A percentile compares a stretch with the other conserved stretches of the same genome.
Conservation (phyloP, 2,113 vertebrate species). For the Odocoileus hemionus region DNA sequence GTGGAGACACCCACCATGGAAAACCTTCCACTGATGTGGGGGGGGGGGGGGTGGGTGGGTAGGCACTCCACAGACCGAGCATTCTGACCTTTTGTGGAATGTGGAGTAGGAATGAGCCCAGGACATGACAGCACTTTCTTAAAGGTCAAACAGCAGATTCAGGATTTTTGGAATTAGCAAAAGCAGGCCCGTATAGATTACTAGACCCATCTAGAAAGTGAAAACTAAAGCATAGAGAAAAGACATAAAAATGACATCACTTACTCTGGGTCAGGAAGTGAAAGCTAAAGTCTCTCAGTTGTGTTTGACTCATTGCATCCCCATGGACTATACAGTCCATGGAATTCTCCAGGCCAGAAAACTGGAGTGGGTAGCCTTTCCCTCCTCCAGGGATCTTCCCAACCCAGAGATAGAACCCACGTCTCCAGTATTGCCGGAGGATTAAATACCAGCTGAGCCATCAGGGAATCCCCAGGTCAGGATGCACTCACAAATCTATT, state of each 20-base stretch:
- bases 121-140: background rate
- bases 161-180: background rate
- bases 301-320: background rate
- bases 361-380: background rate
- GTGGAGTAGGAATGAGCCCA: background rate
- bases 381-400: background rate
- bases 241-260: background rate
- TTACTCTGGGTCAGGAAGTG: background rate
- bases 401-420: background rate
- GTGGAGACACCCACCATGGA: background rate
- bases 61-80: accelerated
- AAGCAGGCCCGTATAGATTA: background rate
- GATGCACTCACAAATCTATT: background rate
- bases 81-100: background rate
- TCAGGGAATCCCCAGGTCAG: background rate
- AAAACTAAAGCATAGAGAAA: background rate
- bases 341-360: background rate
- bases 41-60: accelerated
- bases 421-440: background rate
- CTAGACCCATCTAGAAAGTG: background rate
- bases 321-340: background rate
- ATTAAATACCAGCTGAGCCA: background rate
- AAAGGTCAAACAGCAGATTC: background rate
- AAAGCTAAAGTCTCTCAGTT: background rate
- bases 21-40: accelerated